Evolutionary conservation across 2,888 invertebrate species (phyloP).

Genomic region (Chrysopilus asiliformis): DNA sequence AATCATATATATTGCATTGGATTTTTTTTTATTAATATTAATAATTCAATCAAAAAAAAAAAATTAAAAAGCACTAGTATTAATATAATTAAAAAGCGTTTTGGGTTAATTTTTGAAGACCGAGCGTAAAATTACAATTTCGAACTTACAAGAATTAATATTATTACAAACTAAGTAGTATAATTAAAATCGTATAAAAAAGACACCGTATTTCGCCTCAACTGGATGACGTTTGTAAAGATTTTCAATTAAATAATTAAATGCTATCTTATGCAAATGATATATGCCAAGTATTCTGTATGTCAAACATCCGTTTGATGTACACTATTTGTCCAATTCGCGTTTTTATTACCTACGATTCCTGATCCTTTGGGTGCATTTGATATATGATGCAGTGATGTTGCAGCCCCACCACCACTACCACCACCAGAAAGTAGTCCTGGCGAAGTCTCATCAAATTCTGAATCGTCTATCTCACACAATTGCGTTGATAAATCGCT

Average conservation of each 20-base stretch:
- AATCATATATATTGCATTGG: too few species aligned
- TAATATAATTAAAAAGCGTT: too few species aligned
- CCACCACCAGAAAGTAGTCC: too few species aligned
- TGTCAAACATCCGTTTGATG: slow-evolving; percentile 22
- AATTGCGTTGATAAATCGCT: slow-evolving; percentile 79
- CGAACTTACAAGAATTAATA: too few species aligned
- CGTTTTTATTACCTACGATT: slow-evolving; percentile 1
- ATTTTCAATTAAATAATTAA: background rate
- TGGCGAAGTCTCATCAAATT: slow-evolving; percentile 59
- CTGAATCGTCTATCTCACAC: slow-evolving; percentile 87
- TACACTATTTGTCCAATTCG: slow-evolving; percentile 20
- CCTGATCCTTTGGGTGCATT: slow-evolving; percentile 4
- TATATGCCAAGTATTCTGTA: background rate
- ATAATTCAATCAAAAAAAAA: too few species aligned
- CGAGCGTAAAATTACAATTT: too few species aligned
- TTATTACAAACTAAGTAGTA: too few species aligned
- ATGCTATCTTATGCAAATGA: slow-evolving; percentile 6
- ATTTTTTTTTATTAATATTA: too few species aligned
- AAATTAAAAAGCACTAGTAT: too few species aligned
- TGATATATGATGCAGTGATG: slow-evolving; percentile 1
- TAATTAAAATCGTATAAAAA: too few species aligned
- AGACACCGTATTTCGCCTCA: too few species aligned
- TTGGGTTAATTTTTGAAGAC: too few species aligned
- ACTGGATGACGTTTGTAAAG: background rate
- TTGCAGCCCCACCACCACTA: slow-evolving; percentile 2